Evolutionary conservation across 2,113 vertebrate genomes (phyloP), one percentile per base, ranked within the genome.

Genomic region (Chaetura pelagica): DNA sequence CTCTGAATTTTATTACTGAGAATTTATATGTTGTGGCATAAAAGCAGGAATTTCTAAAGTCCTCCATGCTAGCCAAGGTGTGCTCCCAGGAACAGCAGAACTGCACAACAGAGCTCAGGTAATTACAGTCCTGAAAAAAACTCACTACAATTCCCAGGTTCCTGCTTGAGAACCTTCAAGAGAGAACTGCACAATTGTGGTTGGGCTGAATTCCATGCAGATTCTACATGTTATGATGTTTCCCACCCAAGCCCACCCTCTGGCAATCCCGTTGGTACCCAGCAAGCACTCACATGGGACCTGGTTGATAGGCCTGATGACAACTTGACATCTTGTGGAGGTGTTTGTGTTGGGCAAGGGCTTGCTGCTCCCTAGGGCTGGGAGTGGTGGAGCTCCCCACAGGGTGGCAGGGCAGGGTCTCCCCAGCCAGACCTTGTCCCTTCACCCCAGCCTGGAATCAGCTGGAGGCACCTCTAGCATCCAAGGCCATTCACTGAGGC

Each of bases 381-480:
- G 66, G 55, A 34, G n/a, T 0, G 1, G 12, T 46, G 62, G 9
- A 49, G 10, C 11, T 67, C 42, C 12, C 4, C 57, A 12, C 4
- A 44, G 42, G 32, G 15, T 9, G 16, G 14, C 35, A 62, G 40
- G 34, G 40, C 26, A 77, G 51, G 10, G 30, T 34, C 29, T 69
- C 8, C 4, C 22, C 22, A 75, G 13, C 5, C 34, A 49, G 30
- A 66, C 72, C 29, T 34, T 4, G 3, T 30, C 32, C 35, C 15
- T 24, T 38, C 22, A 58, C 8, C 18, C 27, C 38, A 59, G 48
- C 23, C 10, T 59, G 38, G 54, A 87, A 49, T n/a, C 30, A 71
- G 48, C 12, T 1, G 2, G 17, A 35, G n/a, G 2, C 52, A 71
- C 4, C 21, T 1, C 1, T 2, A 27, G 74, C 32, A 44, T 57